phyloP scores from a whole-genome alignment of 1,140 invertebrate genomes.

The Vollenhovia emeryi region DNA sequence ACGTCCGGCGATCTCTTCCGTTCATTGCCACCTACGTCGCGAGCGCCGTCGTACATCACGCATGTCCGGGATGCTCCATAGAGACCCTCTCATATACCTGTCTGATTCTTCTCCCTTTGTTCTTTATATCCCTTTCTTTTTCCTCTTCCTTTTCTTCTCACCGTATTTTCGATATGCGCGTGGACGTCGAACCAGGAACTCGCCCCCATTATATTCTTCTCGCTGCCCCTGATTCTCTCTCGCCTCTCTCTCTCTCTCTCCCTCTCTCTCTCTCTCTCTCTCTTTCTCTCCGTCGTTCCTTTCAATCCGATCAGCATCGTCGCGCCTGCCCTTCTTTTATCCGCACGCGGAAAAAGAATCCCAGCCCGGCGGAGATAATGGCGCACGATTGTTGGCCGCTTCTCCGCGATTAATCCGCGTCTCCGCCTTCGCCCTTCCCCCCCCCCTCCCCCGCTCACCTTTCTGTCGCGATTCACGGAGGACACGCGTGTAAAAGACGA shows the following conservation, averaged over 20 bases:
- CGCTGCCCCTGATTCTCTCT: constrained; percentile 20
- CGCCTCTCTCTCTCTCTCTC: too few relatives aligned
- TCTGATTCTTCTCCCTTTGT: constrained; percentile 11
- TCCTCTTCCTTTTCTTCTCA: background rate
- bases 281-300: background rate
- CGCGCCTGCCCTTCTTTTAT: constrained; percentile 7
- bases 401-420: constrained; percentile 64
- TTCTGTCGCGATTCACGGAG: constrained; percentile 53
- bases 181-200: background rate
- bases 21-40: constrained; percentile 59
- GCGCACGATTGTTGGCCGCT: constrained; percentile 66
- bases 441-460: too few relatives aligned
- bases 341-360: constrained; percentile 22
- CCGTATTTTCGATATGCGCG: constrained; percentile 14
- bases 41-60: constrained; percentile 60
- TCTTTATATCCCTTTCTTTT: background rate
- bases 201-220: constrained; percentile 14
- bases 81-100: constrained; percentile 16
- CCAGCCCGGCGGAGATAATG: constrained; percentile 46
- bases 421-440: background rate
- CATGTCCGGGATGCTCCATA: background rate
- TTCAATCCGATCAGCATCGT: constrained; percentile 24
- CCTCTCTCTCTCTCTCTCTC: too few relatives aligned
- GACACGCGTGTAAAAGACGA: constrained; percentile 15
- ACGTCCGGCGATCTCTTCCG: constrained; percentile 62